These are phyloP conservation scores for Gastrophysa polygoni DNA, from an alignment of 2,888 invertebrate species.

Conservation along the genomic window DNA sequence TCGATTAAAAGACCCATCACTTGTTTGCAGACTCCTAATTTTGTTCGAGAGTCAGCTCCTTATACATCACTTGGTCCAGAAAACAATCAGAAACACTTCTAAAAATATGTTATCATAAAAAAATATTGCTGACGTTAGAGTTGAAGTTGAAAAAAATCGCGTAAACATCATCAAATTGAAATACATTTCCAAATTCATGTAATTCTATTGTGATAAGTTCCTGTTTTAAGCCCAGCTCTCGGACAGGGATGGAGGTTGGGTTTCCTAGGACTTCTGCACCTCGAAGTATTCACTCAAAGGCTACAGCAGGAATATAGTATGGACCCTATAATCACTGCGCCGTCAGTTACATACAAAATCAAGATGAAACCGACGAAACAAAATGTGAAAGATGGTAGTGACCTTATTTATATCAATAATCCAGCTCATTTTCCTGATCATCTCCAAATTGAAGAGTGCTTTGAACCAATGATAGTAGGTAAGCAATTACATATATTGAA, in stretches of 20 bases:
- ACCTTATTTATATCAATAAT: constrained; percentile 73
- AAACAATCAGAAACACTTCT: no score
- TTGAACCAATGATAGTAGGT: constrained; percentile 86
- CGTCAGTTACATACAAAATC: constrained; percentile 85
- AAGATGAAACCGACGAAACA: constrained; percentile 76
- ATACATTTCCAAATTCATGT: no score
- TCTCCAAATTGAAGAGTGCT: constrained; percentile 72
- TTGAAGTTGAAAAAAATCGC: no score
- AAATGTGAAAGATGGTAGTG: constrained; percentile 67
- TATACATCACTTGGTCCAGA: no score
- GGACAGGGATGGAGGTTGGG: constrained; percentile 90
- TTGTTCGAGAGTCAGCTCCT: no score
- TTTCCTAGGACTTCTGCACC: constrained; percentile 83
- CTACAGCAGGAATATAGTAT: constrained; percentile 84
- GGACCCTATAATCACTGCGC: constrained; percentile 82
- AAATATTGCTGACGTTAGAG: no score
- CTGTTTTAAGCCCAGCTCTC: constrained; percentile 73
- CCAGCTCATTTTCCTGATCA: constrained; percentile 75
- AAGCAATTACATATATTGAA: constrained; percentile 45
- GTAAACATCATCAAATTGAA: no score
- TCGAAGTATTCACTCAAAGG: constrained; percentile 88
- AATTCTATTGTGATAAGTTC: not conserved
- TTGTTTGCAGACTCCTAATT: no score
- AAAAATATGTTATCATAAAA: no score
- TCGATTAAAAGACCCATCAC: no score